Evolutionary conservation across 2,113 vertebrate genomes (phyloP).

Genomic region (Mandrillus leucophaeus): DNA sequence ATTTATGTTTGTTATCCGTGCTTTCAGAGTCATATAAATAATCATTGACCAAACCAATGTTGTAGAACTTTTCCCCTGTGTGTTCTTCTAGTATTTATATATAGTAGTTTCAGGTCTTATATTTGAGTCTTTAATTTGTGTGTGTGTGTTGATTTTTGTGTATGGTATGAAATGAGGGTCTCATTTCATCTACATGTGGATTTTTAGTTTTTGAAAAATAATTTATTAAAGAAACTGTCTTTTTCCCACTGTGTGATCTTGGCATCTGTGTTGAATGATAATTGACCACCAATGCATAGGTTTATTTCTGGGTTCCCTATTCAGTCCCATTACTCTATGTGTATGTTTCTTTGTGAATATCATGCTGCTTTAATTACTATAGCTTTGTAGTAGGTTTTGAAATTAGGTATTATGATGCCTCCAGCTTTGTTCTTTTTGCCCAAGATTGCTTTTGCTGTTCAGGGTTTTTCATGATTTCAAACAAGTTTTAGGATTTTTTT

Average conservation of each 20-base stretch:
- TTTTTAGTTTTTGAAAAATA: not conserved
- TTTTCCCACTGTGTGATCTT: not conserved
- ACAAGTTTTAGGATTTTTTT: not conserved
- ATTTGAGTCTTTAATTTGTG: not conserved
- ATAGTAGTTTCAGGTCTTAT: not conserved
- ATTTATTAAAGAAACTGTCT: not conserved
- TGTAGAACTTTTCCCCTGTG: not conserved
- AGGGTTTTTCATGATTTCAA: not conserved
- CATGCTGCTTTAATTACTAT: not conserved
- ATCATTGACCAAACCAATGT: not conserved
- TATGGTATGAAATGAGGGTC: not conserved
- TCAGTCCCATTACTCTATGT: not conserved
- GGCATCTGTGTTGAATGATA: not conserved
- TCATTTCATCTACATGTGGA: not conserved
- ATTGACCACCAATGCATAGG: not conserved
- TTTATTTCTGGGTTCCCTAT: not conserved
- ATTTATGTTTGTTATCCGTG: not conserved
- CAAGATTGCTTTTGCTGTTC: not conserved
- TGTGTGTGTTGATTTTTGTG: not conserved
- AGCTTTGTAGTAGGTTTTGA: not conserved
- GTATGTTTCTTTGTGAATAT: not conserved
- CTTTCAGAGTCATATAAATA: not conserved
- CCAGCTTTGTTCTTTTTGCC: not conserved
- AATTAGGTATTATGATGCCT: not conserved
- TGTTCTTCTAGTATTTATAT: not conserved